Evolutionary conservation across 2,113 vertebrate genomes (phyloP), one percentile per base, ranked within the genome.

Genomic region (Catharus fuscescens): DNA sequence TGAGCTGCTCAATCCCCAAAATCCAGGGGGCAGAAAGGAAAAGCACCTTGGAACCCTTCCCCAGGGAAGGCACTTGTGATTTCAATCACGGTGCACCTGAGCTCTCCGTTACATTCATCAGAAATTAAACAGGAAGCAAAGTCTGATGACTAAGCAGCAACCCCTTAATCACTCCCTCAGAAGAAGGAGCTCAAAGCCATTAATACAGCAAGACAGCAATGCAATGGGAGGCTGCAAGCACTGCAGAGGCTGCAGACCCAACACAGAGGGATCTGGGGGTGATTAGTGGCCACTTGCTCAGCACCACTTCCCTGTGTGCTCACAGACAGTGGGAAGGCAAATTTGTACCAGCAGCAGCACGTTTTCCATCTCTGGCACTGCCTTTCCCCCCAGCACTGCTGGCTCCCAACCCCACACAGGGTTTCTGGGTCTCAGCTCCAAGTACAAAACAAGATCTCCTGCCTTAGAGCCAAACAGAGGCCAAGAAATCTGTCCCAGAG

Each of bases 131-230:
- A 56, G 67, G 72, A 94, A 86, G 60, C 50, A 79, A 72, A 96
- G 53, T 47, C 32, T 94, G 79, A 78, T 86, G 82, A 94, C 53
- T 67, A 79, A 86, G 92, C 76, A 18, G 64, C 52, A 90, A 15
- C 83, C 64, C 60, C 65, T 80, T 64, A 36, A 57, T 70, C 78
- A 44, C 34, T 42, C 47, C 50, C 60, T 91, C 65, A 83, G 64
- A 85, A 96, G 89, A 53, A 45, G 15, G 76, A 26, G 74, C 59
- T 89, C 89, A 77, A 73, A 87, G 85, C 90, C 92, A 92, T 64
- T 77, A 83, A 89, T 88, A 76, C 28, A 59, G 56, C 45, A 32
- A 77, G 90, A 48, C 72, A 94, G 92, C 65, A 36, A 36, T 36
- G 70, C n/a, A 71, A 59, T 31, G 0, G 42, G 83, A 91, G 48